These are phyloP conservation scores for Sebastes iracundus DNA, from an alignment of 2,797 vertebrate species.

Conservation along the genomic window DNA sequence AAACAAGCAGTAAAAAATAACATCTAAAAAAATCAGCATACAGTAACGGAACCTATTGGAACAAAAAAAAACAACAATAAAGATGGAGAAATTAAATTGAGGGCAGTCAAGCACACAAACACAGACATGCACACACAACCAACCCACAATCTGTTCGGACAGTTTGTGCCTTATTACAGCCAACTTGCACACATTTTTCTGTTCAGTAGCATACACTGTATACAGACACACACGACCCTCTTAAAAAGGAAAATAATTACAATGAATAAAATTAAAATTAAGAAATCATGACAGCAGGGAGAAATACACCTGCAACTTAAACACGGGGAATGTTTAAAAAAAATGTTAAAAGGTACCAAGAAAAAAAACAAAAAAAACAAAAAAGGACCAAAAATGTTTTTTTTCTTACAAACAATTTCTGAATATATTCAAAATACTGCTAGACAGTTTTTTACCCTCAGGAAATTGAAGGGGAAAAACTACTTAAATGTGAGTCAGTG, in stretches of 20 bases:
- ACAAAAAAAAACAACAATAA: slow-evolving; percentile 33
- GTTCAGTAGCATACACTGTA: slow-evolving; percentile 68
- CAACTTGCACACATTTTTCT: slow-evolving; percentile 55
- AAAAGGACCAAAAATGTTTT: slow-evolving; percentile 18
- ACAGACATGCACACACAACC: slow-evolving; percentile 48
- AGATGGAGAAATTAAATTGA: slow-evolving; percentile 41
- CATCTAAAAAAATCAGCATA: slow-evolving; percentile 72
- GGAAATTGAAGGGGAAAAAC: slow-evolving; percentile 48
- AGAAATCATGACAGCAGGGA: slow-evolving; percentile 50
- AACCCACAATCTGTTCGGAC: slow-evolving; percentile 48
- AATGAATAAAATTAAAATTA: slow-evolving; percentile 55
- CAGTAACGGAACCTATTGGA: slow-evolving; percentile 68
- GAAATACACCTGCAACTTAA: slow-evolving; percentile 67
- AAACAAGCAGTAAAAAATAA: slow-evolving; percentile 86
- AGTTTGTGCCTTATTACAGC: slow-evolving; percentile 56
- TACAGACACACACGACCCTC: slow-evolving; percentile 60
- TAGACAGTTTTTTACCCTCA: slow-evolving; percentile 58
- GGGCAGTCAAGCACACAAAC: slow-evolving; percentile 57
- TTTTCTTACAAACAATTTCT: slow-evolving; percentile 56
- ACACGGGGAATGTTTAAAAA: slow-evolving; percentile 76
- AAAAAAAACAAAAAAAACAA: slow-evolving; percentile 9
- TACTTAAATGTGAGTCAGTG: slow-evolving; percentile 55
- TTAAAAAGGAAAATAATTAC: slow-evolving; percentile 55
- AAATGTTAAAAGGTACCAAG: slow-evolving; percentile 52
- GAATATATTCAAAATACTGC: slow-evolving; percentile 79